These are phyloP conservation scores for Troilus luridus DNA, from an alignment of 2,888 invertebrate genomes.

Conservation along the genomic window DNA sequence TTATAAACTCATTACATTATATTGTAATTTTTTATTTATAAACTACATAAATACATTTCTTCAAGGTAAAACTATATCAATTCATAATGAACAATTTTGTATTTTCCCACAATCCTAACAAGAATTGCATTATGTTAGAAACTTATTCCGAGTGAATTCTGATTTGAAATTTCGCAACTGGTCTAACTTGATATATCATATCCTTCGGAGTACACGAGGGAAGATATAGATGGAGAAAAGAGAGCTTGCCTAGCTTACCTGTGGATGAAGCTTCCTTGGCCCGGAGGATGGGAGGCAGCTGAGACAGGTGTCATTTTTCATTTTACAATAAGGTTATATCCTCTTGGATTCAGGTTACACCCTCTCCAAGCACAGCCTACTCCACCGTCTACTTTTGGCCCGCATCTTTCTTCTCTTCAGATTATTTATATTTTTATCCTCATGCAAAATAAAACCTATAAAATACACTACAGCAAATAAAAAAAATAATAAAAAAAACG, in stretches of 20 bases:
- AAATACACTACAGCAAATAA: too few relatives aligned
- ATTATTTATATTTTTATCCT: background rate
- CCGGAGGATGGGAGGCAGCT: background rate
- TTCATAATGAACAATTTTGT: too few relatives aligned
- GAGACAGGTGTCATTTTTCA: conserved; percentile 21
- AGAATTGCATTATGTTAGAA: too few relatives aligned
- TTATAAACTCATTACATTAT: too few relatives aligned
- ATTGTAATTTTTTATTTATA: too few relatives aligned
- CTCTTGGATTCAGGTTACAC: background rate
- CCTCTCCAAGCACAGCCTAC: background rate
- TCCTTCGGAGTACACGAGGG: background rate
- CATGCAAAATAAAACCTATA: background rate
- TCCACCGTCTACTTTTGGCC: background rate
- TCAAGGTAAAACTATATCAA: too few relatives aligned
- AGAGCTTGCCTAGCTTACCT: background rate
- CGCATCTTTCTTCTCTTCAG: background rate
- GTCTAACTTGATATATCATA: background rate
- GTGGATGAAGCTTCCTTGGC: background rate
- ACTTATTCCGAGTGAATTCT: too few relatives aligned
- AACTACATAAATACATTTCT: too few relatives aligned
- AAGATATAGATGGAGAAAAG: background rate
- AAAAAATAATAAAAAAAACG: too few relatives aligned
- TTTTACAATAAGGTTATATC: conserved; percentile 38
- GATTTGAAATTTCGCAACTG: too few relatives aligned
- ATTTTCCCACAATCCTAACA: too few relatives aligned